A percentile compares a stretch with the other conserved stretches of the same genome.
phyloP scores from a whole-genome alignment of 2,797 vertebrate species.

The Numenius phaeopus region DNA sequence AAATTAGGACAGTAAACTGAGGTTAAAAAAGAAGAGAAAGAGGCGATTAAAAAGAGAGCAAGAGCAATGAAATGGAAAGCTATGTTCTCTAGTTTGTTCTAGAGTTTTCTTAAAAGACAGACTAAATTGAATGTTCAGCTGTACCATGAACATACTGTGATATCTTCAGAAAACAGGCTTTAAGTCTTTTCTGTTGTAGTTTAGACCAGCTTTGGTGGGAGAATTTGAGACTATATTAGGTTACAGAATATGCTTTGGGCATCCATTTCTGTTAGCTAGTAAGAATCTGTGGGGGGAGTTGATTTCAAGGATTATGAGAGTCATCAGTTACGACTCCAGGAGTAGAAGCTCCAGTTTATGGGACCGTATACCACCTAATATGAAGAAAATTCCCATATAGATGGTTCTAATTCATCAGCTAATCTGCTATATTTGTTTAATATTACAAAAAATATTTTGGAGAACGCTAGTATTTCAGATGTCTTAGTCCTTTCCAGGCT shows the following conservation, averaged over 20 bases:
- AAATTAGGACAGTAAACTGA: conserved; percentile 38
- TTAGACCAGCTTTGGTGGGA: neutral
- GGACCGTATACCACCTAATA: neutral
- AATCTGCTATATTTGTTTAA: neutral
- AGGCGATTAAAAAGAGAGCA: neutral
- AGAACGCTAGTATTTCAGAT: neutral
- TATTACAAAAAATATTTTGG: neutral
- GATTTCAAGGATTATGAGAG: neutral
- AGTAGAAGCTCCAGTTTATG: neutral
- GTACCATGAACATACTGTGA: neutral
- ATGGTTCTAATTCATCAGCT: neutral
- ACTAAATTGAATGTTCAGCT: neutral
- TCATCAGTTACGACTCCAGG: neutral
- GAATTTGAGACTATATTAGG: neutral
- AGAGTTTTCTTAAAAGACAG: neutral
- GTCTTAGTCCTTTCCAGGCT: neutral
- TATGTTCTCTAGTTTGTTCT: neutral
- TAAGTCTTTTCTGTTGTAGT: neutral
- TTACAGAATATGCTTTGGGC: neutral
- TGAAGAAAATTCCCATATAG: neutral
- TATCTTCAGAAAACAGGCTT: neutral
- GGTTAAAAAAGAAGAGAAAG: neutral
- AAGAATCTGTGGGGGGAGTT: neutral
- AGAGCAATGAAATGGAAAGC: neutral
- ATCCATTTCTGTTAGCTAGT: neutral